phyloP scores from a whole-genome alignment of 2,113 vertebrate species.

The Lampris megalopsis region DNA sequence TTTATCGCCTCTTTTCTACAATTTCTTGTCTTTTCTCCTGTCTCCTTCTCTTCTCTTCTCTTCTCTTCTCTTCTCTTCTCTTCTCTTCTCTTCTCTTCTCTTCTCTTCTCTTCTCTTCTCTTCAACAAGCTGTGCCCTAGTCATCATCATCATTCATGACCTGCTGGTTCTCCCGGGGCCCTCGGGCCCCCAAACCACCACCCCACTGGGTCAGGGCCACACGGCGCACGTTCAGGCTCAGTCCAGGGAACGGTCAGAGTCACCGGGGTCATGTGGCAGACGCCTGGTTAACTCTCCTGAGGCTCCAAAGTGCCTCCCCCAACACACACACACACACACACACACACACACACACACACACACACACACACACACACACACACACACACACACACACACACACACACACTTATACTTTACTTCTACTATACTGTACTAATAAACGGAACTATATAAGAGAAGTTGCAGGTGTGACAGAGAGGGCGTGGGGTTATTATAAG shows the following conservation, averaged over 20 bases:
- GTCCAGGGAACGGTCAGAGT: conserved; percentile 73
- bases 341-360: conserved; percentile 36
- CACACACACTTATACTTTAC: too few species aligned
- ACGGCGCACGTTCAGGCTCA: conserved; percentile 79
- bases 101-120: conserved; percentile 37
- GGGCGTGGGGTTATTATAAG: neutral
- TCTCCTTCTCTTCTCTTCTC: neutral
- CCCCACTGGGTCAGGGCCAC: conserved; percentile 60
- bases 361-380: neutral
- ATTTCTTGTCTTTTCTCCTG: neutral
- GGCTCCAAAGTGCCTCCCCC: conserved; percentile 55
- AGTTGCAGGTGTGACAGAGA: neutral
- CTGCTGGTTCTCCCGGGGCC: conserved; percentile 75
- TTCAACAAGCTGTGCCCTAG: conserved; percentile 73
- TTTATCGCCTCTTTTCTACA: neutral
- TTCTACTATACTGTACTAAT: too few species aligned
- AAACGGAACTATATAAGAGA: neutral
- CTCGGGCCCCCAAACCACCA: conserved; percentile 64
- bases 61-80: neutral
- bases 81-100: conserved; percentile 28
- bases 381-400: neutral
- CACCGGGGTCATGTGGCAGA: conserved; percentile 81
- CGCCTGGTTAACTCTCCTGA: conserved; percentile 83
- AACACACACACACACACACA: conserved; percentile 39
- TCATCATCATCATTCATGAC: conserved; percentile 80